A percentile compares a stretch with the other conserved stretches of the same genome.
phyloP scores from a whole-genome alignment of 2,113 vertebrate genomes.

The Alaudala cheleensis region DNA sequence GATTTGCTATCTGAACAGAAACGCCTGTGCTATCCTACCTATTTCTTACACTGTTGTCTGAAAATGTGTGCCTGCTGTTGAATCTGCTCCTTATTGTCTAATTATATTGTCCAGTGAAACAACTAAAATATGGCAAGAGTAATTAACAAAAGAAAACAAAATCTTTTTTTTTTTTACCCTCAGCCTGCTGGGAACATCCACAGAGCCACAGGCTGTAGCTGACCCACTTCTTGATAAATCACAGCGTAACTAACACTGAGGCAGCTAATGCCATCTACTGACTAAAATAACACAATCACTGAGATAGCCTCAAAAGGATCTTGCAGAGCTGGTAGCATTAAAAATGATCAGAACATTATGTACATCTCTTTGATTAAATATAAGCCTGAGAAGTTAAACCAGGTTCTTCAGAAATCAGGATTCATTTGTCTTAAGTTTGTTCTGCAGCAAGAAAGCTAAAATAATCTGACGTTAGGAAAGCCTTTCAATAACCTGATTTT shows the following conservation, averaged over 20 bases:
- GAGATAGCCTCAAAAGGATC: neutral
- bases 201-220: slow-evolving; percentile 31
- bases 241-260: slow-evolving; percentile 8
- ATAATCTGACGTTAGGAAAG: neutral
- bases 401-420: neutral
- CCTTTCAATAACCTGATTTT: neutral
- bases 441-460: neutral
- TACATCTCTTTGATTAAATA: neutral
- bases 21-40: neutral
- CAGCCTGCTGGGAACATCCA: slow-evolving; percentile 10
- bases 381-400: neutral
- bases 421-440: neutral
- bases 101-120: slow-evolving; percentile 24
- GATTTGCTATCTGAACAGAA: neutral
- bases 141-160: slow-evolving; percentile 36
- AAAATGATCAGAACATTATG: neutral
- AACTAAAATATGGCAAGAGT: slow-evolving; percentile 37
- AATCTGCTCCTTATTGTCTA: neutral
- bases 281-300: slow-evolving; percentile 19
- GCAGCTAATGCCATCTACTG: slow-evolving; percentile 56
- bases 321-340: neutral
- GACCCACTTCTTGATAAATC: slow-evolving; percentile 55
- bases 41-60: neutral
- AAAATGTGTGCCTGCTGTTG: neutral
- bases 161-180: neutral